Percentiles rank a stretch among this genome's conserved stretches.
These are phyloP conservation scores for Saccostrea echinata DNA, from an alignment of 1,140 invertebrate genomes.

Conservation along the genomic window DNA sequence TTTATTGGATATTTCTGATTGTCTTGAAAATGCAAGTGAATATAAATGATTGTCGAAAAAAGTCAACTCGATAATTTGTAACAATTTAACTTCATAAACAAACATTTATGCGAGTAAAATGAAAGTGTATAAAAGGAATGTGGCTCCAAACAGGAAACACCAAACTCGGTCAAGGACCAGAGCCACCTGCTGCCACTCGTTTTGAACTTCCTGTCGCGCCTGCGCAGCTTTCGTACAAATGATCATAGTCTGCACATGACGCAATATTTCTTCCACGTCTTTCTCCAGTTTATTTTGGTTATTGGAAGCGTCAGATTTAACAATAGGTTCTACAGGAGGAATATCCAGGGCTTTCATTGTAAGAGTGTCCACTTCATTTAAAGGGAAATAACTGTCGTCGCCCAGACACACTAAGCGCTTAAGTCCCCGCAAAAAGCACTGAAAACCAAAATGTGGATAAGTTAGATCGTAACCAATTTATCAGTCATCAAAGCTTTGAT, in stretches of 20 bases:
- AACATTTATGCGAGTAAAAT: slow-evolving; percentile 62
- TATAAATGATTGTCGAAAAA: neutral
- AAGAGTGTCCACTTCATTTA: slow-evolving; percentile 67
- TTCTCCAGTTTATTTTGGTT: slow-evolving; percentile 63
- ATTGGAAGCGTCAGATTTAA: slow-evolving; percentile 8
- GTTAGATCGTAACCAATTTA: too few relatives aligned
- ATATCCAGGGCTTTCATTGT: slow-evolving; percentile 68
- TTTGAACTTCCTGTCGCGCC: slow-evolving; percentile 62
- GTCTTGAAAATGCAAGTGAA: slow-evolving; percentile 22
- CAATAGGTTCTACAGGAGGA: slow-evolving; percentile 46
- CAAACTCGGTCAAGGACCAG: slow-evolving; percentile 70
- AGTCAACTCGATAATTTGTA: neutral
- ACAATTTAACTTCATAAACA: neutral
- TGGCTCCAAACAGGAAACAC: slow-evolving; percentile 67
- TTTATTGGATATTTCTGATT: slow-evolving; percentile 23
- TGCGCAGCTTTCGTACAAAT: slow-evolving; percentile 58
- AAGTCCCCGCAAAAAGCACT: slow-evolving; percentile 70
- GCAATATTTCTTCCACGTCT: slow-evolving; percentile 67
- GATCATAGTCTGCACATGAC: slow-evolving; percentile 63
- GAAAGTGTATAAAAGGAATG: slow-evolving; percentile 69
- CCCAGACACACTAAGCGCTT: slow-evolving; percentile 69
- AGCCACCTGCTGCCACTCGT: slow-evolving; percentile 75
- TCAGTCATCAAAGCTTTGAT: too few relatives aligned
- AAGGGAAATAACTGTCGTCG: slow-evolving; percentile 69
- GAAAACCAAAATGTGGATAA: slow-evolving; percentile 4